A percentile compares a stretch with the other conserved stretches of the same genome.
Evolutionary conservation across 2,113 vertebrate species (phyloP).

Genomic region (Epinephelus cyanopodus): DNA sequence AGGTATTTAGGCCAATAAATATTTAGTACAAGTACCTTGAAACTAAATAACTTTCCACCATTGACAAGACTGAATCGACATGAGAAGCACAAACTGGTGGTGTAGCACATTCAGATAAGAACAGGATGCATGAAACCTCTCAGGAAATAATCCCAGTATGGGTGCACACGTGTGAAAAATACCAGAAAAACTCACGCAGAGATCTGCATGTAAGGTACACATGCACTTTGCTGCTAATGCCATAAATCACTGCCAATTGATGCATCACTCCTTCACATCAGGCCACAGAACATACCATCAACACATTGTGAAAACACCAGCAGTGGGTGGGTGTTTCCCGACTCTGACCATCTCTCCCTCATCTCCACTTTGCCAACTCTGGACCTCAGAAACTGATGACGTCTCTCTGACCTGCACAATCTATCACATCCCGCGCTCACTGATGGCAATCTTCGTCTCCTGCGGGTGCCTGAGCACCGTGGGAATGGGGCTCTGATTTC

Average conservation of each 20-base stretch:
- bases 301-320: constrained; percentile 64
- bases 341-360: constrained; percentile 6
- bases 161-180: constrained; percentile 3
- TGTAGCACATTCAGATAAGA: not conserved
- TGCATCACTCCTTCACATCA: constrained; percentile 31
- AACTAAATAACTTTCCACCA: not conserved
- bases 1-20: too few relatives aligned
- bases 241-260: constrained; percentile 47
- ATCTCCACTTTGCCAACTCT: constrained; percentile 32
- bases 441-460: constrained; percentile 1
- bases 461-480: constrained; percentile 46
- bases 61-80: too few relatives aligned
- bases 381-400: constrained; percentile 5
- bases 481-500: constrained; percentile 76
- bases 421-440: constrained; percentile 45
- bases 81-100: not conserved
- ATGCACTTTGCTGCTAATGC: constrained; percentile 35
- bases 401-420: constrained; percentile 50
- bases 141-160: not conserved
- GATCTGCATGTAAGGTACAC: constrained; percentile 17
- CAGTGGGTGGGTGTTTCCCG: not conserved
- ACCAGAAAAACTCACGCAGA: not conserved
- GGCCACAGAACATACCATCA: constrained; percentile 59
- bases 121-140: not conserved
- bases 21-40: not conserved